Conservation (phyloP, 2,797 vertebrate genomes). For the Emys orbicularis region DNA sequence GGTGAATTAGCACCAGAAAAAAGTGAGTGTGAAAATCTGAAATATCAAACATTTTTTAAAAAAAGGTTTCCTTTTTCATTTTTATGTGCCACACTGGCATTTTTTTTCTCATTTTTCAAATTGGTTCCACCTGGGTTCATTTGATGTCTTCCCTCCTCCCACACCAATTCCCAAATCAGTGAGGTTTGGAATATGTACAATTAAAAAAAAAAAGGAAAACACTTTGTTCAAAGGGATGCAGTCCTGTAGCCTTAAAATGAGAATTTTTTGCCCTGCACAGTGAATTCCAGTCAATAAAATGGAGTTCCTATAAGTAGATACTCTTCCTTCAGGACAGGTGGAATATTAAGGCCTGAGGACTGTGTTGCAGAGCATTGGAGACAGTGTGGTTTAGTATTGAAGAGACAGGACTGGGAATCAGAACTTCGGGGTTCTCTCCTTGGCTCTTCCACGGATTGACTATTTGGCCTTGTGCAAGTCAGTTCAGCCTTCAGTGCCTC, state of each 20-base stretch:
- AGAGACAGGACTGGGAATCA: background rate
- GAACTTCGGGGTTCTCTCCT: background rate
- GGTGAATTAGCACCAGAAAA: background rate
- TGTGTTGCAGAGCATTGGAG: background rate
- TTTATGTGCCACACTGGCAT: accelerated
- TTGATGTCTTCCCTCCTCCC: background rate
- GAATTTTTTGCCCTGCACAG: background rate
- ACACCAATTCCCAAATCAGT: background rate
- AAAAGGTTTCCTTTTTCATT: background rate
- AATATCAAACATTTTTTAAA: background rate
- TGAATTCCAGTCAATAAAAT: background rate
- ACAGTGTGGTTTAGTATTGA: background rate
- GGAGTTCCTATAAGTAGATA: background rate
- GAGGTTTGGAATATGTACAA: background rate
- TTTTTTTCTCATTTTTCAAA: background rate
- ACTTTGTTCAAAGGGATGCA: accelerated
- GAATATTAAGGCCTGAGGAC: background rate
- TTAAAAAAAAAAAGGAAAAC: background rate
- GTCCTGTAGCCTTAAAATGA: accelerated
- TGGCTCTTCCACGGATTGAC: background rate
- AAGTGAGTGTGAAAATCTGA: background rate
- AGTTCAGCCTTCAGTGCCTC: background rate
- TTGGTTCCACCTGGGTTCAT: background rate
- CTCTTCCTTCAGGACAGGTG: background rate
- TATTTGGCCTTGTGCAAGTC: accelerated